Conservation (phyloP, 2,113 vertebrate species). For the Camelus dromedarius region DNA sequence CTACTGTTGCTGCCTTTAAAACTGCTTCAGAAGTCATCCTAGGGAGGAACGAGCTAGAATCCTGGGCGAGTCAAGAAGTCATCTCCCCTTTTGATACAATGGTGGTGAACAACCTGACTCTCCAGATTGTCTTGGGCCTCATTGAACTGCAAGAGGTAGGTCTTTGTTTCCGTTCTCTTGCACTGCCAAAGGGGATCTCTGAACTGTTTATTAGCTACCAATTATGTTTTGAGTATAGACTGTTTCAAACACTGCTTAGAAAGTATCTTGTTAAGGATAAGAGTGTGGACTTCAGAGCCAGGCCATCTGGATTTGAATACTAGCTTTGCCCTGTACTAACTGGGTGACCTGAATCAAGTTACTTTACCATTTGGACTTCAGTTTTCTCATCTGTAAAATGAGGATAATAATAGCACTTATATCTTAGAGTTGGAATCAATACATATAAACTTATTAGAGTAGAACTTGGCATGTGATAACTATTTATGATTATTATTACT, state of each 20-base stretch:
- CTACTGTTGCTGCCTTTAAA: conserved; percentile 89
- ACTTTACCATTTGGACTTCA: neutral
- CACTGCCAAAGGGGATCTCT: neutral
- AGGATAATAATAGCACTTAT: neutral
- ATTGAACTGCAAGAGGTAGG: conserved; percentile 89
- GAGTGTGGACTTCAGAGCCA: neutral
- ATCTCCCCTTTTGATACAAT: neutral
- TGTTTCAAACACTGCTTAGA: neutral
- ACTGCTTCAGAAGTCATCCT: conserved; percentile 82
- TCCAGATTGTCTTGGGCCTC: conserved; percentile 79
- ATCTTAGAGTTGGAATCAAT: conserved; percentile 1
- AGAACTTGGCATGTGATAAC: neutral
- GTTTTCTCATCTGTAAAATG: conserved; percentile 15
- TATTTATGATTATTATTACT: neutral
- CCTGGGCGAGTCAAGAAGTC: conserved; percentile 5
- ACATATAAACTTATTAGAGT: neutral
- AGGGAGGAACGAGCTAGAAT: neutral
- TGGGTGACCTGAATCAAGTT: neutral
- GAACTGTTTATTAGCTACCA: neutral
- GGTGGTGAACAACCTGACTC: conserved; percentile 3
- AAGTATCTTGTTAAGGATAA: conserved; percentile 18
- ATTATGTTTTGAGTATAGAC: neutral
- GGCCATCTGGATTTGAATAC: neutral
- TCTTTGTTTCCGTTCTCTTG: neutral
- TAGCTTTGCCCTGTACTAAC: neutral